Base-by-base conservation (phyloP, 2,888 invertebrate genomes). In the Mimachlamys varia region DNA sequence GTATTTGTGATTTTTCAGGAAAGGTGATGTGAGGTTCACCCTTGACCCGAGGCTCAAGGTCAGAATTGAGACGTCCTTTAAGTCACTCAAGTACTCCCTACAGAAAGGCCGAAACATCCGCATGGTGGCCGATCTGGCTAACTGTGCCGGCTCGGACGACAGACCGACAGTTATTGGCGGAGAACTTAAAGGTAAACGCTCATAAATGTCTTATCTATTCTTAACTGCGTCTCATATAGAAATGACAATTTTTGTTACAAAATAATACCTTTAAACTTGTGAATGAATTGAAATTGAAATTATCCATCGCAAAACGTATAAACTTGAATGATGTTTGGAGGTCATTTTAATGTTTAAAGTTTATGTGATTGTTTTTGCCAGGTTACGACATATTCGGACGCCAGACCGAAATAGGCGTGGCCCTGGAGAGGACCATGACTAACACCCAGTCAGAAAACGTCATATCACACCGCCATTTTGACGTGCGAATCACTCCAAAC, bases 1-100 rank as follows among this genome's bases (percentile, higher is more conserved):
- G 58, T 19, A n/a, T 58, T 58, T 58, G 58, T 58, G 19, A 22
- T 58, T 58, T 93, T 92, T 50, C 91, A 94, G 94, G 58, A 90
- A 92, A 89, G 94, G 94, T 5, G 92, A 93, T 55, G 93, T 94
- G 0, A 91, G 90, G 53, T 93, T 94, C 89, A 93, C 91, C 76
- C 91, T 93, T 15, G 92, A 93, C 90, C 92, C 93, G 17, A 91
- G 92, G 27, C 89, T 92, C 33, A 91, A 91, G 58, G 92, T 93
- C 0, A 87, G 88, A 19, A 87, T 90, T 17, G 88, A 93, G 4
- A 91, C 91, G 22, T 89, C 90, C n/a, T 91, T 92, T 37, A 91
- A 92, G 17, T 33, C 89, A 15, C 90, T 94, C 3, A 88, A 92
- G 62, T 89, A 92, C 15, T 88, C 92, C 7, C 88, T 94, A 10